Evolutionary conservation across 2,113 vertebrate genomes (phyloP).

Genomic region (Scomber japonicus): DNA sequence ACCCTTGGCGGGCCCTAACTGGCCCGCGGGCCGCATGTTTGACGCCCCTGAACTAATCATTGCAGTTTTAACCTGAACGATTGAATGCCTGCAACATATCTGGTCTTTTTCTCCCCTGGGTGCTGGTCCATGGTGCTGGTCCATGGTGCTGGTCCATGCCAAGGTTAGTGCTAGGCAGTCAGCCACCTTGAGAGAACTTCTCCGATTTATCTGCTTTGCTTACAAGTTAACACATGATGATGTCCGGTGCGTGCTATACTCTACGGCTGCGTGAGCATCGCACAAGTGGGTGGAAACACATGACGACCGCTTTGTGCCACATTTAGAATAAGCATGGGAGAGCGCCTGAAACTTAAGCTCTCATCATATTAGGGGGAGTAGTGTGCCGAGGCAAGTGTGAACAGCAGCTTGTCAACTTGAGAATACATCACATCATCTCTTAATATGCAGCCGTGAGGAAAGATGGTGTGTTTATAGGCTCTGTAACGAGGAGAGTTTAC

Average conservation of each 20-base stretch:
- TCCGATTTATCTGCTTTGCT: conserved; percentile 31
- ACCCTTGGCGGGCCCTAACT: too few relatives aligned
- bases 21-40: too few relatives aligned
- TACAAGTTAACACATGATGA: conserved; percentile 29
- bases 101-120: background rate
- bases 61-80: too few relatives aligned
- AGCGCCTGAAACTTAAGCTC: conserved; percentile 48
- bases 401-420: conserved; percentile 36
- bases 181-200: conserved; percentile 40
- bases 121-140: background rate
- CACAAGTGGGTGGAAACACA: conserved; percentile 15
- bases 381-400: conserved; percentile 23
- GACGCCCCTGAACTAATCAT: too few relatives aligned
- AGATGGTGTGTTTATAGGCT: background rate
- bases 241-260: background rate
- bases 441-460: background rate
- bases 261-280: conserved; percentile 10
- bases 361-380: conserved; percentile 6
- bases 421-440: conserved; percentile 29
- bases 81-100: background rate
- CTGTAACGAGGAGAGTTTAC: background rate
- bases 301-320: conserved; percentile 13
- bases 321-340: conserved; percentile 51
- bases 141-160: background rate
- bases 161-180: conserved; percentile 14